Base-by-base conservation (phyloP, 2,113 vertebrate genomes). In the Prinia subflava region DNA sequence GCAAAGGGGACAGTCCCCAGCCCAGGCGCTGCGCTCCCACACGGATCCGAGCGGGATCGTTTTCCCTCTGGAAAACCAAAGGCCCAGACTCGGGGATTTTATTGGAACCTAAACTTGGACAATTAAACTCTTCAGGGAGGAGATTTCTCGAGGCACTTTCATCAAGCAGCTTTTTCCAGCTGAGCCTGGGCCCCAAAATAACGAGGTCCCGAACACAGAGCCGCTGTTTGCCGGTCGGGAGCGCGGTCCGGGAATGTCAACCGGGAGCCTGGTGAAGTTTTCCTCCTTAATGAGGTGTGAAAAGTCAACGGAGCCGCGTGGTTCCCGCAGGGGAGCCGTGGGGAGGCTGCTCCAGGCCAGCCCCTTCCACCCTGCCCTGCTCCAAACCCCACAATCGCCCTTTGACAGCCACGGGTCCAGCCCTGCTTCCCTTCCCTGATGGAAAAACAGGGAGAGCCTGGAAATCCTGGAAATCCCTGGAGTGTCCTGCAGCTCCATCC, bases 221-320 rank as follows among this genome's bases (percentile, higher is more conserved):
- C 28, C 2, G 14, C 94, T 95, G 95, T 94, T 83, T 33, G 64
- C 76, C 59, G 74, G 64, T 41, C 21, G 53, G 92, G 93, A 75
- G 81, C 60, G 9, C 2, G 5, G 35, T 85, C 89, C 3, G 1
- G 63, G 89, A 87, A 91, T 37, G 86, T 25, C 91, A 76, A 18
- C 49, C 69, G 3, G 47, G 73, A 94, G 92, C 77, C 94, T 30
- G 74, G 37, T 23, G 89, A 76, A 76, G 60, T 89, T 95, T 91
- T 67, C 49, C 87, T 84, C 59, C 74, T 82, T 97, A 96, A 95
- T 95, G 90, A 94, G 87, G 95, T 97, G 96, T 69, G 95, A 95
- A 94, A 94, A 96, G 89, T 89, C 93, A 95, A 94, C 21, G 41
- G 80, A 96, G 94, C 94, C 21, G 0, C 7, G 24, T 90, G 89